phyloP scores from a whole-genome alignment of 2,797 vertebrate genomes.

The Philypnodon macrostomus region DNA sequence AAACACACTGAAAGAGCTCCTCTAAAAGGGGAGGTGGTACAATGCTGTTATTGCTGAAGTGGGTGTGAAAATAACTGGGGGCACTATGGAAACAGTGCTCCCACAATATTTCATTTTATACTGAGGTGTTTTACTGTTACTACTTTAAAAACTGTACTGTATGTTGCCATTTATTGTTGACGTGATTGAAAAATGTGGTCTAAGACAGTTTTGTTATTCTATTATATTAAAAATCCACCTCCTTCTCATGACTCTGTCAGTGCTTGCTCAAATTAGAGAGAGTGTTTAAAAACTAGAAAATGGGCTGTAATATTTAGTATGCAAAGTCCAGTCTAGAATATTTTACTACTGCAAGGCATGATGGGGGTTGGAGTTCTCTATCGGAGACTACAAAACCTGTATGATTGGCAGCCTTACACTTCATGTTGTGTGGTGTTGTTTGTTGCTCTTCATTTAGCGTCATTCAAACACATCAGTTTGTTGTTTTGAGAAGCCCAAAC shows the following conservation, averaged over 20 bases:
- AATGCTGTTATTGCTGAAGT: slow-evolving; percentile 46
- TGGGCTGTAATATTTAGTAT: slow-evolving; percentile 19
- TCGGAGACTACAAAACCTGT: slow-evolving; percentile 55
- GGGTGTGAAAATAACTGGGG: slow-evolving; percentile 58
- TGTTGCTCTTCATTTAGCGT: slow-evolving; percentile 22
- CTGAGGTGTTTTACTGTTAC: slow-evolving; percentile 51
- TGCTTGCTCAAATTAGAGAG: slow-evolving; percentile 28
- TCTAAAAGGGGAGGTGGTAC: slow-evolving; percentile 30
- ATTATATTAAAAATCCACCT: slow-evolving; percentile 29
- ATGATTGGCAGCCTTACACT: slow-evolving; percentile 67
- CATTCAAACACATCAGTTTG: slow-evolving; percentile 42
- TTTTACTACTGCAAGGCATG: slow-evolving; percentile 61
- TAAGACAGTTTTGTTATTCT: slow-evolving; percentile 23
- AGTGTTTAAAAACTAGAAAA: slow-evolving; percentile 24
- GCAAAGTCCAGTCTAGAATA: slow-evolving; percentile 18
- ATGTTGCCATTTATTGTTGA: slow-evolving; percentile 55
- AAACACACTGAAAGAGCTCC: slow-evolving; percentile 28
- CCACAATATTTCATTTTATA: slow-evolving; percentile 45
- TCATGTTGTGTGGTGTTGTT: slow-evolving; percentile 15
- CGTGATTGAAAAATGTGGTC: slow-evolving; percentile 60
- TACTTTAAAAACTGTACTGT: slow-evolving; percentile 45
- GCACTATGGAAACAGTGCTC: slow-evolving; percentile 60
- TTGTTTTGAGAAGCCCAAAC: slow-evolving; percentile 50
- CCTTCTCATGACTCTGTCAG: slow-evolving; percentile 22
- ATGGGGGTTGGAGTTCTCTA: slow-evolving; percentile 64